Conservation (phyloP, 2,113 vertebrate species). For the Lonchura striata region DNA sequence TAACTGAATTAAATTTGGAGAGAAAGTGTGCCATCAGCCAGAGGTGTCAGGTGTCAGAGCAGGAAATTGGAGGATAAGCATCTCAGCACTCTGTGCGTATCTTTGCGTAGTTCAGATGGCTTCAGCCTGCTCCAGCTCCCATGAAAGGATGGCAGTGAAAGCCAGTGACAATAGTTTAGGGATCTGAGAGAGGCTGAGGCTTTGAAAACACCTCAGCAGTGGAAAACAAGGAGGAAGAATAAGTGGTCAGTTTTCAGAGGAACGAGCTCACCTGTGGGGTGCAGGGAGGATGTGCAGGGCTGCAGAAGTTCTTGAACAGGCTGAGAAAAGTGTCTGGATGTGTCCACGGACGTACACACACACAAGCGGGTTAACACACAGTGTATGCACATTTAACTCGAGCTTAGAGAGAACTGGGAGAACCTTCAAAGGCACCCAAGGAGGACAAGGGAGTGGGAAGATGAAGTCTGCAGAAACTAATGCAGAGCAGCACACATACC, state of each 20-base stretch:
- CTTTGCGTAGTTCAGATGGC: background rate
- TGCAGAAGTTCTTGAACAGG: background rate
- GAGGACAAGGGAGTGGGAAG: background rate
- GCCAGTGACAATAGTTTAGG: background rate
- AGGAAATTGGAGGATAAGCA: background rate
- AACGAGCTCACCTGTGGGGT: background rate
- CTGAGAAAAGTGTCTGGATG: background rate
- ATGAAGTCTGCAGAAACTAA: background rate
- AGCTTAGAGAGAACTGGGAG: background rate
- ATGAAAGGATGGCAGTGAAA: background rate
- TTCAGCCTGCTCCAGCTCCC: background rate
- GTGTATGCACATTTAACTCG: background rate
- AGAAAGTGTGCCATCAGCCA: background rate
- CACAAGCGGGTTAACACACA: background rate
- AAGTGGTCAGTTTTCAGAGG: background rate
- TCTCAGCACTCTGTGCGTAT: background rate
- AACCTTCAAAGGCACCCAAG: background rate
- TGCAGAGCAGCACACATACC: background rate
- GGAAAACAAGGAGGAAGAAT: background rate
- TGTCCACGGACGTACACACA: background rate
- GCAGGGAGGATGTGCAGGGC: background rate
- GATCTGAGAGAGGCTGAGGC: background rate
- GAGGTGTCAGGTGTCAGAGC: background rate
- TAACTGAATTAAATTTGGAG: background rate
- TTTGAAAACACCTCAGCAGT: background rate